phyloP scores from a whole-genome alignment of 2,888 invertebrate species.

The Drosophila planitibia region DNA sequence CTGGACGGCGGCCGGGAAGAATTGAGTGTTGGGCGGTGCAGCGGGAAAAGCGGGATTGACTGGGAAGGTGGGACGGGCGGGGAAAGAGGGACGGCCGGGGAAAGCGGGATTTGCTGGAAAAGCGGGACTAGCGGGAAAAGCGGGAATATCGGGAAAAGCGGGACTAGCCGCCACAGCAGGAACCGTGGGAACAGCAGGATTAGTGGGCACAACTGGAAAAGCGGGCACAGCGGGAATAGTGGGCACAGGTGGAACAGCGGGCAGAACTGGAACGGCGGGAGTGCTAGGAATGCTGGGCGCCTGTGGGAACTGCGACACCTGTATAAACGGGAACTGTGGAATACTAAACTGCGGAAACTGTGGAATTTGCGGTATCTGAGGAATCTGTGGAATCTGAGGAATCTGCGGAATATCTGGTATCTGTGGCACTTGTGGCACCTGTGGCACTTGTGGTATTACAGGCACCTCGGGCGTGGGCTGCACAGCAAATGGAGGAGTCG shows the following conservation, averaged over 20 bases:
- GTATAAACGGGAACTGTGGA: constrained; percentile 31
- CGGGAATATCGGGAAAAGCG: neutral
- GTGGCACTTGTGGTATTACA: constrained; percentile 34
- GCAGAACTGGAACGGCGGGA: constrained; percentile 19
- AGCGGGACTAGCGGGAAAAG: neutral
- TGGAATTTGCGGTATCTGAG: constrained; percentile 29
- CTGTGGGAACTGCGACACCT: constrained; percentile 38
- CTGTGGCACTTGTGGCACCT: constrained; percentile 10
- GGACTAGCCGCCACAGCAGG: neutral
- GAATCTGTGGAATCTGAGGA: constrained; percentile 32
- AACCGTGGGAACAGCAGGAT: constrained; percentile 1
- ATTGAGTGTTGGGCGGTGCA: constrained; percentile 50
- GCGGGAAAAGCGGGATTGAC: constrained; percentile 23
- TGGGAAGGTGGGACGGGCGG: constrained; percentile 40
- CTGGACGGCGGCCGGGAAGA: constrained; percentile 75
- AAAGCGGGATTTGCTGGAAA: neutral
- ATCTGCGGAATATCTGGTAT: constrained; percentile 28
- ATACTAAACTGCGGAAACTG: constrained; percentile 21
- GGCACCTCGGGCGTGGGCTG: constrained; percentile 57
- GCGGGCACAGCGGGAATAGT: constrained; percentile 37
- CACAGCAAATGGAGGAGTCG: constrained; percentile 57
- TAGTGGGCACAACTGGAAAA: constrained; percentile 20
- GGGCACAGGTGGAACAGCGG: constrained; percentile 11
- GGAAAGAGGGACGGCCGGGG: constrained; percentile 1
- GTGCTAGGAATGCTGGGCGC: constrained; percentile 19